These are phyloP conservation scores for Smittia sp. DNA, from an alignment of 2,888 invertebrate genomes.

Conservation along the genomic window DNA sequence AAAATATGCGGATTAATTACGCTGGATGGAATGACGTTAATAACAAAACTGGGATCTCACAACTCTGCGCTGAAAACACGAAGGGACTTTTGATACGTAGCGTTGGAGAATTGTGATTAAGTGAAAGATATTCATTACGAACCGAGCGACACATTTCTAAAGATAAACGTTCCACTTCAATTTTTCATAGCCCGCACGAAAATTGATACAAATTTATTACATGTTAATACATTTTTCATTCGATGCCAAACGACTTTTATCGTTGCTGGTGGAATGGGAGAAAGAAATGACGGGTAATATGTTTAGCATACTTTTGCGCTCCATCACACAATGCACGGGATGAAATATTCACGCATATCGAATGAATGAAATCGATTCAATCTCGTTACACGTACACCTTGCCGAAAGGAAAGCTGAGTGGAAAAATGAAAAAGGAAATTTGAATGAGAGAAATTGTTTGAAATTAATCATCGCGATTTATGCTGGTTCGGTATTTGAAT, in stretches of 20 bases:
- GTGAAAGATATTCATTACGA: not conserved
- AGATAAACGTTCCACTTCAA: slow-evolving; percentile 39
- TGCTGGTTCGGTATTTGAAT: not conserved
- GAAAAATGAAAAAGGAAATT: slow-evolving; percentile 18
- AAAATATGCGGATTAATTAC: too few relatives aligned
- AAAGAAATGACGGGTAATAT: slow-evolving; percentile 35
- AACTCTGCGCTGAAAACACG: too few relatives aligned
- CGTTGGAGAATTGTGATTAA: slow-evolving; percentile 25
- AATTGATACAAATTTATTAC: slow-evolving; percentile 41
- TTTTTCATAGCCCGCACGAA: slow-evolving; percentile 28
- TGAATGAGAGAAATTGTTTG: slow-evolving; percentile 39
- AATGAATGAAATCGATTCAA: slow-evolving; percentile 37
- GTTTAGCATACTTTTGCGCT: slow-evolving; percentile 38
- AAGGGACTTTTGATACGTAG: not conserved
- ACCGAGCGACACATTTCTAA: slow-evolving; percentile 6
- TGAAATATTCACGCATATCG: slow-evolving; percentile 39
- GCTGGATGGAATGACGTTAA: too few relatives aligned
- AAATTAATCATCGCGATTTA: slow-evolving; percentile 32
- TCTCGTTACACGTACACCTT: slow-evolving; percentile 37
- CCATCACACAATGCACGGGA: slow-evolving; percentile 25
- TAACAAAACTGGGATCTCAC: too few relatives aligned
- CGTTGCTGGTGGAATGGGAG: slow-evolving; percentile 4
- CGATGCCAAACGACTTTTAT: slow-evolving; percentile 38
- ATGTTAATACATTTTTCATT: slow-evolving; percentile 41
- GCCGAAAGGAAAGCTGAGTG: not conserved